Conservation (phyloP, 2,113 vertebrate genomes). For the Eubucco bourcierii region DNA sequence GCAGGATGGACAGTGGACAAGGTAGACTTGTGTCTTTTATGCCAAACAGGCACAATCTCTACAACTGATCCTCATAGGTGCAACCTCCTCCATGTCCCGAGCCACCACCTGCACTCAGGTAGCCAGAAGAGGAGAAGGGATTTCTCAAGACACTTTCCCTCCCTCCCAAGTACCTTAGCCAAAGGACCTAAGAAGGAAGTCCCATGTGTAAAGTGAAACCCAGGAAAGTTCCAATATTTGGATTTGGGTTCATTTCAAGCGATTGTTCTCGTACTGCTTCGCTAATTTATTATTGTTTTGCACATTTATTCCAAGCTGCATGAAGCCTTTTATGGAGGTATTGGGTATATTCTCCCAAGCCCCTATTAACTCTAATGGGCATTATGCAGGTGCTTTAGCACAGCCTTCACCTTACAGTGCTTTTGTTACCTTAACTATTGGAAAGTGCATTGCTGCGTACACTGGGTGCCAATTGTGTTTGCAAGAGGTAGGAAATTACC, state of each 20-base stretch:
- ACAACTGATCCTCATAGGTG: accelerated
- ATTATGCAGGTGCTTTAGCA: constrained; percentile 65
- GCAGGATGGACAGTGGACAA: background rate
- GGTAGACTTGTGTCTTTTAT: background rate
- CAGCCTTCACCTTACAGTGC: constrained; percentile 36
- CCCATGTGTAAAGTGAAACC: constrained; percentile 23
- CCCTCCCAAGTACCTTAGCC: background rate
- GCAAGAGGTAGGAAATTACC: constrained; percentile 67
- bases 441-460: constrained; percentile 62
- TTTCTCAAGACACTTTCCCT: background rate
- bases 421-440: constrained; percentile 73
- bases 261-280: constrained; percentile 61
- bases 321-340: constrained; percentile 62
- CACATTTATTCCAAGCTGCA: constrained; percentile 62
- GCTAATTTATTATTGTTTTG: constrained; percentile 75
- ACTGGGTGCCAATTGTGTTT: constrained; percentile 68
- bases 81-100: background rate
- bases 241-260: constrained; percentile 68
- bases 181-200: constrained; percentile 6
- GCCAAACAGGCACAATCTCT: background rate
- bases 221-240: constrained; percentile 69
- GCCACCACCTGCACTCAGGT: background rate
- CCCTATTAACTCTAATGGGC: constrained; percentile 70
- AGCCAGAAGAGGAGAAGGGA: background rate
- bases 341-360: constrained; percentile 64